phyloP scores from a whole-genome alignment of 2,113 vertebrate genomes.

The Casuarius casuarius region DNA sequence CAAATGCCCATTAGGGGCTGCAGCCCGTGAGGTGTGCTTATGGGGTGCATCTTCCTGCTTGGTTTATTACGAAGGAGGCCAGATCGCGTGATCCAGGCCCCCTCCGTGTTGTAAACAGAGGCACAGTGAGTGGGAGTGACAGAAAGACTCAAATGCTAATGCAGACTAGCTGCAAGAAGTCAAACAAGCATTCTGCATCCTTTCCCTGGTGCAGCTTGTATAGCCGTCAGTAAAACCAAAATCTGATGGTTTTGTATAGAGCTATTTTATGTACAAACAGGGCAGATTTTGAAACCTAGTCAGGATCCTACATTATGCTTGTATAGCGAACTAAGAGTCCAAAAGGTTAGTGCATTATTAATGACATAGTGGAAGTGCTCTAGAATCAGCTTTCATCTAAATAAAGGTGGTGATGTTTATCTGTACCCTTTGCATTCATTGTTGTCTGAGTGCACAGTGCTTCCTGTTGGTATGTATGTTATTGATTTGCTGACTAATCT shows the following conservation, averaged over 20 bases:
- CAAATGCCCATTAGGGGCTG: neutral
- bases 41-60: neutral
- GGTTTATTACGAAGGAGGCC: neutral
- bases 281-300: slow-evolving; percentile 34
- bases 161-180: neutral
- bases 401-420: slow-evolving; percentile 75
- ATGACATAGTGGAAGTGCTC: slow-evolving; percentile 61
- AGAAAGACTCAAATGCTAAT: neutral
- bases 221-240: neutral
- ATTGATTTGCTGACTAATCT: slow-evolving; percentile 80
- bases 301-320: slow-evolving; percentile 31
- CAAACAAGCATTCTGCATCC: neutral
- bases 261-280: neutral
- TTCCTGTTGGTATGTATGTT: slow-evolving; percentile 71
- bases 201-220: neutral
- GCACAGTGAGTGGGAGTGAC: neutral
- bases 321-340: slow-evolving; percentile 18
- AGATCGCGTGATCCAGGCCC: neutral
- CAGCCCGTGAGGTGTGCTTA: fast-evolving
- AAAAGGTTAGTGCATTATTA: slow-evolving; percentile 74
- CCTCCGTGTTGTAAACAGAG: neutral
- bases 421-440: slow-evolving; percentile 69
- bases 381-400: slow-evolving; percentile 76
- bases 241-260: neutral
- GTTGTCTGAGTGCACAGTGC: slow-evolving; percentile 63